phyloP scores from a whole-genome alignment of 2,113 vertebrate species.

The Gymnogyps californianus region DNA sequence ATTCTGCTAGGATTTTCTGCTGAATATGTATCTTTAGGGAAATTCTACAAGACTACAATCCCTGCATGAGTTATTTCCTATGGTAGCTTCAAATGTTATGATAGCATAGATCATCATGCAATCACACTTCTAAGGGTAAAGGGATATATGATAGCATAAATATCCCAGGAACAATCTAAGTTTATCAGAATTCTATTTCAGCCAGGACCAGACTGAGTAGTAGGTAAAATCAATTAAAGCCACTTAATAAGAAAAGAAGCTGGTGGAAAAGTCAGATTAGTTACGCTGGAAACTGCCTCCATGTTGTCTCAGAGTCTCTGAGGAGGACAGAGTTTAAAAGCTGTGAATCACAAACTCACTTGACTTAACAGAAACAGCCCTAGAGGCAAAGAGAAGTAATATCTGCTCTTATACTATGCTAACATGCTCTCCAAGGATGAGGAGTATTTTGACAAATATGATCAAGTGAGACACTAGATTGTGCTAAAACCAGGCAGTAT shows the following conservation, averaged over 20 bases:
- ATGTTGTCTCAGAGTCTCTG: not conserved
- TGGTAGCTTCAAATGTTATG: not conserved
- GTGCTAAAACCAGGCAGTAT: not conserved
- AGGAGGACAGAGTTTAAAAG: slow-evolving; percentile 9
- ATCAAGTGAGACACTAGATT: not conserved
- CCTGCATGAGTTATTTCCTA: not conserved
- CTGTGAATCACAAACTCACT: not conserved
- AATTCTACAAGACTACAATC: not conserved
- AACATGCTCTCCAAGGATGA: not conserved
- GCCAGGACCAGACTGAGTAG: not conserved
- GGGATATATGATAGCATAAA: not conserved
- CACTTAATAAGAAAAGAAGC: not conserved
- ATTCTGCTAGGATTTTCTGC: not conserved
- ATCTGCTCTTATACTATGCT: not conserved
- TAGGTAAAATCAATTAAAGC: not conserved
- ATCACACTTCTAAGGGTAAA: not conserved
- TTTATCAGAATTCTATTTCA: not conserved
- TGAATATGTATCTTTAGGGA: not conserved
- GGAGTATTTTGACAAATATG: not conserved
- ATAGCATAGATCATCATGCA: not conserved
- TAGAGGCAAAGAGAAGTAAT: not conserved
- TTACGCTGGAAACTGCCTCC: not conserved
- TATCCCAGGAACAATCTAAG: not conserved
- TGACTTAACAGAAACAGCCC: not conserved
- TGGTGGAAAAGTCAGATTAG: not conserved